Conservation (phyloP, 2,113 vertebrate species). For the Pavo muticus region DNA sequence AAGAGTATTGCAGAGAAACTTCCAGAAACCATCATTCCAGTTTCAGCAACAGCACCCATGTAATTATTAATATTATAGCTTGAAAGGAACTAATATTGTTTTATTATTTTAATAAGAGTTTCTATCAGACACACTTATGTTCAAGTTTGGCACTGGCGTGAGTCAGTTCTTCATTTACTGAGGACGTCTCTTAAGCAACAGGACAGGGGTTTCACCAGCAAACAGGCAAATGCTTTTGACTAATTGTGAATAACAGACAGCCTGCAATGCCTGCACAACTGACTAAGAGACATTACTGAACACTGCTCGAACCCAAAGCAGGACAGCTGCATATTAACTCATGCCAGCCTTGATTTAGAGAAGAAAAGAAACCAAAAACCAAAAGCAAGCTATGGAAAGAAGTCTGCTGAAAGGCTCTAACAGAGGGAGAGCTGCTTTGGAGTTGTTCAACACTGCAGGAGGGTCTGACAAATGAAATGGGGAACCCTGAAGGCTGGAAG, state of each 20-base stretch:
- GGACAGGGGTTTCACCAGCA: background rate
- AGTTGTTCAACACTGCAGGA: background rate
- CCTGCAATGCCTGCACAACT: background rate
- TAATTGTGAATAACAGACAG: background rate
- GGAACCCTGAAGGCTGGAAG: background rate
- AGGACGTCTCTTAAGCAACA: background rate
- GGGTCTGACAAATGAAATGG: background rate
- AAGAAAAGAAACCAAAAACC: background rate
- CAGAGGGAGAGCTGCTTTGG: background rate
- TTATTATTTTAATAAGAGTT: background rate
- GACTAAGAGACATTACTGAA: background rate
- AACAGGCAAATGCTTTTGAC: background rate
- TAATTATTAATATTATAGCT: background rate
- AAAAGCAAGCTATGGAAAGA: background rate
- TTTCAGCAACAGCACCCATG: background rate
- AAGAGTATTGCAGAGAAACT: background rate
- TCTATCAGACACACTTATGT: background rate
- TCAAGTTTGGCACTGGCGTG: background rate
- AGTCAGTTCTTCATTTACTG: background rate
- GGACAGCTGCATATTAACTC: background rate
- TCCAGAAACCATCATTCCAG: background rate
- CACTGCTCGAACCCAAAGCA: background rate
- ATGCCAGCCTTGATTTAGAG: background rate
- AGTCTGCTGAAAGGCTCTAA: background rate
- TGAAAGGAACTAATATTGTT: background rate